These are phyloP conservation scores for Mimumesa dahlbomi DNA, from an alignment of 2,888 invertebrate species.

Conservation along the genomic window DNA sequence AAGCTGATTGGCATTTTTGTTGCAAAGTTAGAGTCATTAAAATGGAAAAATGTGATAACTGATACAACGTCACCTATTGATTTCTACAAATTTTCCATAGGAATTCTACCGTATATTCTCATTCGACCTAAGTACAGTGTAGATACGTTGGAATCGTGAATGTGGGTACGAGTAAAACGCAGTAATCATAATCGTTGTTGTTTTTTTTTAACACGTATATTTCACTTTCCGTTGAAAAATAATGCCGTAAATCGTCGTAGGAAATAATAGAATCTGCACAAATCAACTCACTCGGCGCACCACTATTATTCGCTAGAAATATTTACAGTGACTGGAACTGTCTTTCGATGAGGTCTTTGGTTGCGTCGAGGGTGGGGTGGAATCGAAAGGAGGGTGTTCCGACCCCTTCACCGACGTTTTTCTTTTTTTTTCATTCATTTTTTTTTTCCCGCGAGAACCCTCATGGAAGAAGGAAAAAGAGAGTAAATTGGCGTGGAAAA, in stretches of 20 bases:
- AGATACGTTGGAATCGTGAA: too few species aligned
- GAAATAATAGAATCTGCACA: slow-evolving; percentile 79
- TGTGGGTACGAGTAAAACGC: background rate
- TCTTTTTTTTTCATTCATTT: slow-evolving; percentile 13
- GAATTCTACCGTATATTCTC: too few species aligned
- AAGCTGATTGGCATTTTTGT: too few species aligned
- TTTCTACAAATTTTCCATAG: too few species aligned
- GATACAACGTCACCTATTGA: too few species aligned
- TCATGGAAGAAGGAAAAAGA: slow-evolving; percentile 2
- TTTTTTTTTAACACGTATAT: slow-evolving; percentile 76
- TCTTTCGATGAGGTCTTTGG: slow-evolving; percentile 38
- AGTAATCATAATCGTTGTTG: background rate
- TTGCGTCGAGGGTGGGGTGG: slow-evolving; percentile 16
- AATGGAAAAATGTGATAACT: too few species aligned
- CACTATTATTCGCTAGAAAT: slow-evolving; percentile 73
- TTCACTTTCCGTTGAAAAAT: slow-evolving; percentile 79
- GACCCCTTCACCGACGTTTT: slow-evolving; percentile 14
- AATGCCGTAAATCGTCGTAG: slow-evolving; percentile 76
- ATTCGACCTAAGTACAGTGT: too few species aligned
- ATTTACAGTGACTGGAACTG: slow-evolving; percentile 70
- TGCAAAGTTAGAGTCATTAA: too few species aligned
- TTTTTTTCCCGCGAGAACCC: slow-evolving; percentile 17
- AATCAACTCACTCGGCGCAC: slow-evolving; percentile 77
- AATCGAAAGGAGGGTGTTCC: slow-evolving; percentile 6
- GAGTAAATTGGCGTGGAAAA: slow-evolving; percentile 23